phyloP scores from a whole-genome alignment of 2,888 invertebrate species.

The Caenorhabditis parvicauda region DNA sequence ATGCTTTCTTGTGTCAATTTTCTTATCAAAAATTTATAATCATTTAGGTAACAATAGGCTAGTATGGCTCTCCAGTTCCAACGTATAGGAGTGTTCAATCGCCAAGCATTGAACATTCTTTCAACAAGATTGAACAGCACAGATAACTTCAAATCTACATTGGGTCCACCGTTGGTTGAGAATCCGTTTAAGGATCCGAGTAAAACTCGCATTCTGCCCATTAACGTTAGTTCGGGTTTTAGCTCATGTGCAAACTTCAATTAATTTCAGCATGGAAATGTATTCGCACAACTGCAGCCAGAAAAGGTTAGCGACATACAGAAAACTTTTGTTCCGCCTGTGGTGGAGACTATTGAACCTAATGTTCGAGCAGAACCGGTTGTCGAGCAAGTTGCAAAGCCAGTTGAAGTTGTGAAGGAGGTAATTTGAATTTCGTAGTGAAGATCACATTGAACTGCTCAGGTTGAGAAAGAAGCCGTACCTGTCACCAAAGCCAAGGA shows the following conservation, averaged over 20 bases:
- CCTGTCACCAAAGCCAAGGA: not conserved
- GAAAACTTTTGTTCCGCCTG: too few species aligned
- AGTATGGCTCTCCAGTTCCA: too few species aligned
- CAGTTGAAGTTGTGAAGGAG: conserved; percentile 7
- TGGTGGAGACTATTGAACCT: conserved; percentile 15
- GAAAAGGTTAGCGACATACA: too few species aligned
- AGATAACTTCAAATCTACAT: conserved; percentile 20
- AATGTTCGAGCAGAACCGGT: conserved; percentile 12
- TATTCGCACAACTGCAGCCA: conserved; percentile 20
- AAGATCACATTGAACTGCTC: too few species aligned
- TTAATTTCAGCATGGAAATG: conserved; percentile 29
- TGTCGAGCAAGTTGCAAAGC: not conserved
- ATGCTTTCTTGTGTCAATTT: too few species aligned
- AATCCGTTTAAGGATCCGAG: conserved; percentile 25
- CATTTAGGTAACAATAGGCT: too few species aligned
- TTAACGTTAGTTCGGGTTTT: conserved; percentile 23
- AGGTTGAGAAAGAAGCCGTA: not conserved
- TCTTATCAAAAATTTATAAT: too few species aligned
- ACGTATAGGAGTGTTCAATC: too few species aligned
- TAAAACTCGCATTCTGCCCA: conserved; percentile 12
- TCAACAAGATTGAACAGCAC: not conserved
- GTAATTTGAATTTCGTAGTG: conserved; percentile 2
- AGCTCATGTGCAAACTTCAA: too few species aligned
- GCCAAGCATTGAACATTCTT: too few species aligned
- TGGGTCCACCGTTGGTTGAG: conserved; percentile 18